A percentile compares a stretch with the other conserved stretches of the same genome.
Evolutionary conservation across 2,113 vertebrate genomes (phyloP).

Genomic region (Lophotis ruficrista): DNA sequence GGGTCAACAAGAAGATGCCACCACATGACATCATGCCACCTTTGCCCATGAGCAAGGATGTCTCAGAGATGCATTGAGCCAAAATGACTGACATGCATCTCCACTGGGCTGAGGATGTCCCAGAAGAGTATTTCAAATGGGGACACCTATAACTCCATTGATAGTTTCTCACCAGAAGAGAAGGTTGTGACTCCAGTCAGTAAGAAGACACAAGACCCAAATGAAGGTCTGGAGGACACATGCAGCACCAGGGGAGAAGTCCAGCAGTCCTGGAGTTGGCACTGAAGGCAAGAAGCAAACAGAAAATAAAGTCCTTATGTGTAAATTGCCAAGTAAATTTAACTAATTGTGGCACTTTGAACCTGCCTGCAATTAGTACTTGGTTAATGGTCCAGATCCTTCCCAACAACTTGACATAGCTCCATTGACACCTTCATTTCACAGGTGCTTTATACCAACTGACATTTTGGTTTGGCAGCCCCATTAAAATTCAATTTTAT

Average conservation of each 20-base stretch:
- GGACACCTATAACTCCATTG: neutral
- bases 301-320: neutral
- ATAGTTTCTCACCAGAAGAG: neutral
- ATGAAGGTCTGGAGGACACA: neutral
- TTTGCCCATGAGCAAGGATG: neutral
- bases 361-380: neutral
- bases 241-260: neutral
- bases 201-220: neutral
- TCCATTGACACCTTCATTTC: neutral
- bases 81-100: neutral
- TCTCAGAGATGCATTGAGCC: neutral
- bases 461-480: neutral
- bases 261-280: neutral
- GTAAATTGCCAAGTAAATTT: neutral
- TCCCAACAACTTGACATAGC: neutral
- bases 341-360: neutral
- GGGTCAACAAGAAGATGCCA: neutral
- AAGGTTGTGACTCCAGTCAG: neutral
- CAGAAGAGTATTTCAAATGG: neutral
- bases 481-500: neutral
- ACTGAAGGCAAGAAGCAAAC: neutral
- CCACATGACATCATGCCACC: neutral
- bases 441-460: neutral
- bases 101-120: accelerated
- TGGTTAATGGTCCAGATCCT: neutral